Percentiles rank a stretch among this genome's conserved stretches.
phyloP scores from a whole-genome alignment of 2,797 vertebrate species.

The Falco naumanni region DNA sequence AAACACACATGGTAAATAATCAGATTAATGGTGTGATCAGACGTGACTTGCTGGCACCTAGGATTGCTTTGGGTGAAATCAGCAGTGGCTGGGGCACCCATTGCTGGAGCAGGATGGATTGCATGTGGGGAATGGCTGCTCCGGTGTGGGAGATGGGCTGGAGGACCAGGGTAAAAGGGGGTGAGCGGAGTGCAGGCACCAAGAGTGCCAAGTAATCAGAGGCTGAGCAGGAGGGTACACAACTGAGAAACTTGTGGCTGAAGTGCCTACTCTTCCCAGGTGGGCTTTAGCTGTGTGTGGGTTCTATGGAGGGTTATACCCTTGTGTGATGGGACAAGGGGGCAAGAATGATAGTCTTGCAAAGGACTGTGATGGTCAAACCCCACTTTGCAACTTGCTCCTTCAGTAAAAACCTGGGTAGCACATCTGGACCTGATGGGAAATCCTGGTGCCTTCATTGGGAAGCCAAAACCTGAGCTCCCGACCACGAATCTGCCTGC shows the following conservation, averaged over 20 bases:
- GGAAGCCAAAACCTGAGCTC: not conserved
- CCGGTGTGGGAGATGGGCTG: not conserved
- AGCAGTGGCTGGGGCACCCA: not conserved
- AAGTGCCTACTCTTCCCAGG: not conserved
- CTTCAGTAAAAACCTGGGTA: not conserved
- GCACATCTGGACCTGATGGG: not conserved
- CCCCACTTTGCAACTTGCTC: not conserved
- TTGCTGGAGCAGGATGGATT: not conserved
- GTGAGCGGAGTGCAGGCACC: not conserved
- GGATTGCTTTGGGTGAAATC: not conserved
- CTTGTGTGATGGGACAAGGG: not conserved
- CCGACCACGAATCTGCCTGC: rapidly evolving
- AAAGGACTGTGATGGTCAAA: not conserved
- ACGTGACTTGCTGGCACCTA: not conserved
- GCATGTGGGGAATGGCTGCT: not conserved
- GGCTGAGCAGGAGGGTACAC: not conserved
- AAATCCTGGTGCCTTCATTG: not conserved
- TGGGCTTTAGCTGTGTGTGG: rapidly evolving
- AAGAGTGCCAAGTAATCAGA: not conserved
- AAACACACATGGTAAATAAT: not conserved
- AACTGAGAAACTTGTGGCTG: not conserved
- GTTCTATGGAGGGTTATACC: not conserved
- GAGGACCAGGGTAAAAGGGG: not conserved
- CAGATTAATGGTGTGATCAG: not conserved
- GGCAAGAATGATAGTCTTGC: not conserved